These are phyloP conservation scores for Ferrisia virgata DNA, from an alignment of 2,888 invertebrate genomes.

Conservation along the genomic window DNA sequence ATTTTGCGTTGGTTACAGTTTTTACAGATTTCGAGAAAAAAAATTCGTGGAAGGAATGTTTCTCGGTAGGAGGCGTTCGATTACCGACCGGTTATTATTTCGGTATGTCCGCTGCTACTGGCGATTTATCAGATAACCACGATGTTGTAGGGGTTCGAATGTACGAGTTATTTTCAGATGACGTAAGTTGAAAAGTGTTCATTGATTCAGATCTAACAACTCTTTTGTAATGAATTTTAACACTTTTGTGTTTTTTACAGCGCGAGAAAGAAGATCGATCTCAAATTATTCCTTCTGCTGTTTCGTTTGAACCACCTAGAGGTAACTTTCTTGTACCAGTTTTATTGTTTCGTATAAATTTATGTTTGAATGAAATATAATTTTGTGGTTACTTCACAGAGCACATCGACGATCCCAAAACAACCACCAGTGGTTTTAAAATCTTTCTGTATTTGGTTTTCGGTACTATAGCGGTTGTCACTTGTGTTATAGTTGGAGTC, in stretches of 20 bases:
- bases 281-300: conserved; percentile 82
- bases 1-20: conserved; percentile 61
- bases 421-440: conserved; percentile 84
- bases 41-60: conserved; percentile 91
- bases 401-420: conserved; percentile 82
- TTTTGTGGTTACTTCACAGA: conserved; percentile 57
- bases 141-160: conserved; percentile 88
- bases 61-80: conserved; percentile 81
- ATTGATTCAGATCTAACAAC: background rate
- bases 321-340: conserved; percentile 54
- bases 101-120: conserved; percentile 93
- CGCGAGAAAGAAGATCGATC: conserved; percentile 70
- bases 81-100: conserved; percentile 94
- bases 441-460: conserved; percentile 61
- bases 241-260: conserved; percentile 55
- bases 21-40: conserved; percentile 88
- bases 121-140: conserved; percentile 94
- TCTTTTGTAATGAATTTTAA: too few relatives aligned
- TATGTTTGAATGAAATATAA: background rate
- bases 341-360: background rate
- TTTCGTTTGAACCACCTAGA: conserved; percentile 84
- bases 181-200: conserved; percentile 52
- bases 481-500: conserved; percentile 15
- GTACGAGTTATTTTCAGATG: conserved; percentile 82
- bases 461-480: background rate